phyloP scores from a whole-genome alignment of 2,888 invertebrate species.

The Metalampra italica region DNA sequence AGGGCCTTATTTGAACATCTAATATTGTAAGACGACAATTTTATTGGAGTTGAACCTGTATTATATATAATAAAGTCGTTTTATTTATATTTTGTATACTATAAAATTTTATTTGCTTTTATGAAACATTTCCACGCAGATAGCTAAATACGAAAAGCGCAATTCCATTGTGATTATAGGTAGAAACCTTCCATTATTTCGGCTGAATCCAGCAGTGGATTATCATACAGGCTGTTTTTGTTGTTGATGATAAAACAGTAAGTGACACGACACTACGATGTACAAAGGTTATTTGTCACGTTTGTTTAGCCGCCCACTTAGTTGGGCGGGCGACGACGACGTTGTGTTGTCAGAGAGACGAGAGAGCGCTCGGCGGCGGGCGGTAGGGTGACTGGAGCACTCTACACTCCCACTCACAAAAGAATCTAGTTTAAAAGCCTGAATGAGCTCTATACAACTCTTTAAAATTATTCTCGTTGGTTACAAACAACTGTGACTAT shows the following conservation, averaged over 20 bases:
- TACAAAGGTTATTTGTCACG: too few species aligned
- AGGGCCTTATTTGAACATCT: constrained; percentile 32
- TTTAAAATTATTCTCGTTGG: constrained; percentile 18
- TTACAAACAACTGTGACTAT: constrained; percentile 9
- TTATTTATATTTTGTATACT: background rate
- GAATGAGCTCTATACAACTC: constrained; percentile 14
- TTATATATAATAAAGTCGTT: background rate
- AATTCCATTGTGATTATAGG: too few species aligned
- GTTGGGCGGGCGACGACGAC: too few species aligned
- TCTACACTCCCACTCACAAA: constrained; percentile 17
- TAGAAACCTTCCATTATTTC: too few species aligned
- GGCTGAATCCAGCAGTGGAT: too few species aligned
- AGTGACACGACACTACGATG: too few species aligned
- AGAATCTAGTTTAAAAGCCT: constrained; percentile 22
- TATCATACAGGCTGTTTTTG: too few species aligned
- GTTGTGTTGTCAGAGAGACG: background rate
- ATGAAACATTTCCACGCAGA: too few species aligned
- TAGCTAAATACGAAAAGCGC: too few species aligned
- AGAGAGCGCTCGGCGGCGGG: background rate
- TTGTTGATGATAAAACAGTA: too few species aligned
- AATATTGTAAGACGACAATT: constrained; percentile 24
- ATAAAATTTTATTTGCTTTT: too few species aligned
- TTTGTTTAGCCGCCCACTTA: background rate
- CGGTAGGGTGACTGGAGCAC: constrained; percentile 2
- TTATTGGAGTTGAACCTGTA: constrained; percentile 1